Evolutionary conservation across 2,113 vertebrate species (phyloP), one percentile per base, ranked within the genome.

Genomic region (Anolis sagrei): DNA sequence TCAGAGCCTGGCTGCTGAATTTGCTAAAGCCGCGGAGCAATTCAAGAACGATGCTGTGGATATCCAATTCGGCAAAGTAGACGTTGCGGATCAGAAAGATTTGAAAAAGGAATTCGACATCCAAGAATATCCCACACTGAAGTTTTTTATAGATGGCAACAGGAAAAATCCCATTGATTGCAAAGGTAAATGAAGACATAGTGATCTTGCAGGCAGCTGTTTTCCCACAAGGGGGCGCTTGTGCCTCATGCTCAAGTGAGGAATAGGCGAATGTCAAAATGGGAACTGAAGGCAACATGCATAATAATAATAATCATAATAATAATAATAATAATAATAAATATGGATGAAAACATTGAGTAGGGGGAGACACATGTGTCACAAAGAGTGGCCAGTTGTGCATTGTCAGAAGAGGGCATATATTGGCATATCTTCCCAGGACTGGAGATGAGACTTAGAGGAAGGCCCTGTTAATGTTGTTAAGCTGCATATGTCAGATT

Each of bases 121-220:
- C 39, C 94, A 82, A 3, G 90, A 92, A 23, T 93, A 96, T 34
- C 97, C 97, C 0, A 91, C 94, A 0, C 91, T 99, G 92, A 97
- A 95, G 84, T 95, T 99, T 36, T 99, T 97, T 95, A 93, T 97
- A 2, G 95, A 96, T n/a, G 97, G 97, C 82, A 96, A 97, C 84
- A 97, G 97, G 91, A 86, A 94, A 51, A 94, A 96, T 64, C 97
- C 97, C 32, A 95, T 94, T 72, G 91, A 93, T 69, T 99, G 98
- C 90, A 97, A 97, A 93, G 97, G 98, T 99, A 96, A 94, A 82
- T 25, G 36, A 18, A 51, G 23, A 3, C 16, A 2, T 6, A 2
- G 80, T 0, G 44, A 85, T 36, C 88, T 69, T 84, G 72, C 82
- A 58, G 13, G 66, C 61, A 3, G 8, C 16, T 7, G 32, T 51